These are phyloP conservation scores for Eidolon dupreanum DNA, from an alignment of 2,797 vertebrate species.

Conservation along the genomic window DNA sequence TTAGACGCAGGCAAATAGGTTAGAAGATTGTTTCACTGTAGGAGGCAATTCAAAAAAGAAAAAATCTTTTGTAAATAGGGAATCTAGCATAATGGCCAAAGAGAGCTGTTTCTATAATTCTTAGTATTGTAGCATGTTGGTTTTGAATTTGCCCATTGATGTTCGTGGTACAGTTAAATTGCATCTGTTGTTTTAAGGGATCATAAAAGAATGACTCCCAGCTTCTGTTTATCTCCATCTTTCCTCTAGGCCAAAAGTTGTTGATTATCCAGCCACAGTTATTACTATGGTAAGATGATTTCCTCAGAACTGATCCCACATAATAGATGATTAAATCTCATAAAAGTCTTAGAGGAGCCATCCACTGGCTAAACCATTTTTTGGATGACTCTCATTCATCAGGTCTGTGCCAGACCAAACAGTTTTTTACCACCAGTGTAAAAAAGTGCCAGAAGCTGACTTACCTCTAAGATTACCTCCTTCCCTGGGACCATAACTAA, in stretches of 20 bases:
- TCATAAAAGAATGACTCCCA: neutral
- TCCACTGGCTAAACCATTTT: neutral
- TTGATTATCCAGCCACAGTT: neutral
- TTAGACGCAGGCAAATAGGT: neutral
- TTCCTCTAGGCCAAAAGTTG: neutral
- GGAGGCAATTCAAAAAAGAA: neutral
- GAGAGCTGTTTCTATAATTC: neutral
- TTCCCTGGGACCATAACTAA: neutral
- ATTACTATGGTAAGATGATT: conserved; percentile 31
- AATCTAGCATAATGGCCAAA: neutral
- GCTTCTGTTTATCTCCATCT: neutral
- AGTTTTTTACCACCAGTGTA: neutral
- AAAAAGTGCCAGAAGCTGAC: neutral
- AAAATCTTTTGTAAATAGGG: neutral
- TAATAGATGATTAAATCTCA: neutral
- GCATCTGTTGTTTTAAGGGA: neutral
- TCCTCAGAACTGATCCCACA: conserved; percentile 1
- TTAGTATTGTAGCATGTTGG: neutral
- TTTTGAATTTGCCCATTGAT: neutral
- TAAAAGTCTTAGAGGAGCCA: neutral
- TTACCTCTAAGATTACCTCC: neutral
- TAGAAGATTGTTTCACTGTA: neutral
- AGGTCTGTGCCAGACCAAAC: neutral
- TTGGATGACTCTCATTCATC: neutral
- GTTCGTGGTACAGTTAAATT: neutral